Base-by-base conservation (phyloP, 2,797 vertebrate species). In the Clarias fuscus region DNA sequence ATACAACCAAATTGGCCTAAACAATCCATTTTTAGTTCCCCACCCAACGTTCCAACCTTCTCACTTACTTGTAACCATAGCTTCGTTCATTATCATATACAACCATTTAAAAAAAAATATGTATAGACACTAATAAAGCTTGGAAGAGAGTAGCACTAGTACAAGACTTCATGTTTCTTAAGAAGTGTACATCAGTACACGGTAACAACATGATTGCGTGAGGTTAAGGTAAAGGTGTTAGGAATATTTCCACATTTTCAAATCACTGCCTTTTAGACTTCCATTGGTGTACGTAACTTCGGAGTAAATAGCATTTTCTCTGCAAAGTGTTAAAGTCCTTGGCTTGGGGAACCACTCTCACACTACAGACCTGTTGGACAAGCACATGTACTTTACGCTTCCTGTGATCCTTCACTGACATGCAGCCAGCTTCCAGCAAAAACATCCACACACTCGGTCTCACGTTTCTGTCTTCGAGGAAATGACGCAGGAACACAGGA, bases 401-500 rank as follows among this genome's bases (percentile, higher is more conserved):
- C 90, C 93, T 93, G 89, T 87, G 86, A 91, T 89, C 90, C 87
- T 88, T 86, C 70, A 89, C 88, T 92, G 90, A 91, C 91, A 93
- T 76, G 83, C 84, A 13, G 84, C 79, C 90, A 88, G 89, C 91
- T 92, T 93, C 91, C 91, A 92, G 88, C 92, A 92, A 94, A 56
- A 94, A 95, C 92, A 94, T 82, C 77, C 92, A 56, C 71, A 59
- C 37, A 24, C 53, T 53, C 59, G 17, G 56, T 59, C 56, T 7
- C 58, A n/a, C 65, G 75, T 86, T 78, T 85, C 20, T 65, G 84
- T 33, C 65, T 61, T 83, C 92, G 24, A 6, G 83, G 91, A 95
- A 94, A 94, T 94, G 93, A 94, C 90, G 90, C 92, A 92, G 73
- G 82, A 72, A 62, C 58, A 5, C 84, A 86, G 89, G 89, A 92